Conservation (phyloP, 1,140 invertebrate genomes). For the Amphibalanus amphitrite region DNA sequence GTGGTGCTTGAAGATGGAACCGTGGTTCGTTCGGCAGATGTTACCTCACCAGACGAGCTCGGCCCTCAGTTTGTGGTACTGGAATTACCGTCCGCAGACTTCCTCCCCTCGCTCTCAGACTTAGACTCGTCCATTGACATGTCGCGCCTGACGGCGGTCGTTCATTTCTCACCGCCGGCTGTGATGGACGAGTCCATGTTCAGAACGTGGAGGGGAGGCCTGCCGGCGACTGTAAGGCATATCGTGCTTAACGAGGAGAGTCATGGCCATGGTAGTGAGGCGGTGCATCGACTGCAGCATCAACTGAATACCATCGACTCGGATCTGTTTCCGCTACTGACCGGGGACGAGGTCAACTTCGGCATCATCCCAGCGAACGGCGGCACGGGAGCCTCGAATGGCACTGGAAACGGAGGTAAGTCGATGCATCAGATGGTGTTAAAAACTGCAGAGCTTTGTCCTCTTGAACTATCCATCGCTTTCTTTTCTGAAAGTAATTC, state of each 20-base stretch:
- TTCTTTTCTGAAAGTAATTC: too few species aligned
- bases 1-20: constrained; percentile 54
- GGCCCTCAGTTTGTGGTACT: constrained; percentile 45
- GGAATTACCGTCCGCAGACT: constrained; percentile 9
- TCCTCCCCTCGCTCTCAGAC: constrained; percentile 10
- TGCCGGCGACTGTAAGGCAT: constrained; percentile 45
- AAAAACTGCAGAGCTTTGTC: too few species aligned
- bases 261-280: constrained; percentile 46
- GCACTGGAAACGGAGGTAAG: too few species aligned
- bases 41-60: constrained; percentile 47
- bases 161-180: constrained; percentile 64
- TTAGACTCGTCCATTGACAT: constrained; percentile 1
- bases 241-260: constrained; percentile 52
- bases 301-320: constrained; percentile 55
- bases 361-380: too few species aligned
- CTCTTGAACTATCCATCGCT: too few species aligned
- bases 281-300: constrained; percentile 58
- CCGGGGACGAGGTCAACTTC: not conserved
- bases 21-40: constrained; percentile 52
- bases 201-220: constrained; percentile 53
- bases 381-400: too few species aligned
- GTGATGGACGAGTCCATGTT: constrained; percentile 48
- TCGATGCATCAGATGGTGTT: too few species aligned
- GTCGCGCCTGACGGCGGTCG: constrained; percentile 34
- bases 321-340: constrained; percentile 53